phyloP scores from a whole-genome alignment of 2,888 invertebrate species.

The Nomada fabriciana region DNA sequence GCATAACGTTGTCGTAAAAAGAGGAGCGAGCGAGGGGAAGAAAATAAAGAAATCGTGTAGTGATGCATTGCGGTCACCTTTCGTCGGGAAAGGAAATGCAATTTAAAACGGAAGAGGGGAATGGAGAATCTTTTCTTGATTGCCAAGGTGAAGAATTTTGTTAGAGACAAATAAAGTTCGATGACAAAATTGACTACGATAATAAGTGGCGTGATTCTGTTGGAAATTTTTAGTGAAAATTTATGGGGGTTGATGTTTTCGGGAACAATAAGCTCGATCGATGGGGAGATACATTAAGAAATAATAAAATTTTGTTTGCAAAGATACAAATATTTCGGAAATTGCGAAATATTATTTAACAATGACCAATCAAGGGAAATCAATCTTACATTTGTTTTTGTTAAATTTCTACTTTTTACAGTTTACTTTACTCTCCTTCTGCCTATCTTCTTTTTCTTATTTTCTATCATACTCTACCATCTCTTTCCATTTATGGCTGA shows the following conservation, averaged over 20 bases:
- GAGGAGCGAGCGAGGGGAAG: neutral
- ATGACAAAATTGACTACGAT: slow-evolving; percentile 4
- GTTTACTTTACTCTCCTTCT: too few species aligned
- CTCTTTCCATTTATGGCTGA: too few species aligned
- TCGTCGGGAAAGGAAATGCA: slow-evolving; percentile 28
- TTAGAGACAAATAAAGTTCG: neutral
- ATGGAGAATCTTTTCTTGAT: slow-evolving; percentile 9
- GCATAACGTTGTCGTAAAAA: slow-evolving; percentile 6
- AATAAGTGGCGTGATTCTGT: neutral
- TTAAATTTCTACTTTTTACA: too few species aligned
- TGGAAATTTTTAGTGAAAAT: neutral
- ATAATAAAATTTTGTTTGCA: neutral
- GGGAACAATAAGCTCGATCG: too few species aligned
- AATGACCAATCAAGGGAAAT: too few species aligned
- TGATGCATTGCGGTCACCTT: slow-evolving; percentile 40
- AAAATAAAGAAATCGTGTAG: slow-evolving; percentile 35
- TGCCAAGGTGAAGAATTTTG: neutral
- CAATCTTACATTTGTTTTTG: too few species aligned
- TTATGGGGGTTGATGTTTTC: too few species aligned
- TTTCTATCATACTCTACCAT: too few species aligned
- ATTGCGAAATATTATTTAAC: too few species aligned
- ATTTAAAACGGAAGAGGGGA: slow-evolving; percentile 20
- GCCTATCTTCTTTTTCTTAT: too few species aligned
- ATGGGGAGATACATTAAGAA: too few species aligned
- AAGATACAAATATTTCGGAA: too few species aligned